Percentiles rank a stretch among this genome's conserved stretches.
Evolutionary conservation across 2,888 invertebrate genomes (phyloP).

Genomic region (Ischnura elegans): DNA sequence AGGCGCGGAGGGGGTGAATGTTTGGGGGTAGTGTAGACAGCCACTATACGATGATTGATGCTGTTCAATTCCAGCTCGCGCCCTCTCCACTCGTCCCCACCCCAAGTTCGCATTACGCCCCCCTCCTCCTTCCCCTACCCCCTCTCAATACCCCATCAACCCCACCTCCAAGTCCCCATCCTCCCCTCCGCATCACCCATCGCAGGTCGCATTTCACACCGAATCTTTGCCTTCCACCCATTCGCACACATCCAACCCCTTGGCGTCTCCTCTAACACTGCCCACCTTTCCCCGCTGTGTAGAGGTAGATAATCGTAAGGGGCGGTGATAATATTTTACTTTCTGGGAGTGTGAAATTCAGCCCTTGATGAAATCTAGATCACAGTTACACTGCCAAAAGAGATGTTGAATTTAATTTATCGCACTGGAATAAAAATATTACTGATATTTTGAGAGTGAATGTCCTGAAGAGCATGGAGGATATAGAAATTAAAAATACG

Average conservation of each 20-base stretch:
- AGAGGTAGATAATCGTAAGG: too few relatives aligned
- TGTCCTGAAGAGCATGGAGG: too few relatives aligned
- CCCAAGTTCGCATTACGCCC: not conserved
- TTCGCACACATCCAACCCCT: not conserved
- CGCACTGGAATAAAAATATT: too few relatives aligned
- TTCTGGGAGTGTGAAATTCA: too few relatives aligned
- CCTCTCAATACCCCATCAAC: not conserved
- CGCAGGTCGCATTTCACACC: slow-evolving; percentile 10
- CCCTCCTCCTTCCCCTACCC: not conserved
- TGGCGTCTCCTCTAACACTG: not conserved
- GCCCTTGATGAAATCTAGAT: too few relatives aligned
- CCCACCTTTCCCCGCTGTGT: too few relatives aligned
- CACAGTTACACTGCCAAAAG: too few relatives aligned
- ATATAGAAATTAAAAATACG: too few relatives aligned
- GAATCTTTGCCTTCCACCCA: not conserved
- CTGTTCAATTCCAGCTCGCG: slow-evolving; percentile 13
- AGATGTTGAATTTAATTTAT: too few relatives aligned
- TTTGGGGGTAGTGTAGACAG: slow-evolving; percentile 4
- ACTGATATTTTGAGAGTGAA: too few relatives aligned
- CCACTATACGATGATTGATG: slow-evolving; percentile 5
- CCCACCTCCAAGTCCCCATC: not conserved
- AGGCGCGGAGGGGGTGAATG: not conserved
- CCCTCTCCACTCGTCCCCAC: not conserved
- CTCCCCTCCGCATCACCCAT: not conserved
- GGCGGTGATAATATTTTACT: too few relatives aligned